Conservation (phyloP, 2,113 vertebrate species). For the Sinosuthora webbiana region DNA sequence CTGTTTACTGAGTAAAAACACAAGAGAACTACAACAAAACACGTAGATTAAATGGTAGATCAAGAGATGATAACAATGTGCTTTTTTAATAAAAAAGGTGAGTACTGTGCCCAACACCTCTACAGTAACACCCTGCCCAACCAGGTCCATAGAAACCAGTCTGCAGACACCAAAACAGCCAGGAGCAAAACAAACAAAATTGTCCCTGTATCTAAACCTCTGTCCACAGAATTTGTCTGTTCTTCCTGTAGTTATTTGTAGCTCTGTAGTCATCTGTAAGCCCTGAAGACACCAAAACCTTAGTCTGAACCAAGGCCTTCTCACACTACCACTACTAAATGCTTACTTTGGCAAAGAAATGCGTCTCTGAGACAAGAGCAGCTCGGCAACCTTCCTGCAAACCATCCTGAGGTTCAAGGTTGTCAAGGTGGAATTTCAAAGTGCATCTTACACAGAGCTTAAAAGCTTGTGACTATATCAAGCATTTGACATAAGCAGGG, state of each 20-base stretch:
- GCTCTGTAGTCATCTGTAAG: not conserved
- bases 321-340: not conserved
- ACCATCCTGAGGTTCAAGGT: not conserved
- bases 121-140: not conserved
- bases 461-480: constrained; percentile 28
- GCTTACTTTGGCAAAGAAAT: not conserved
- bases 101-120: not conserved
- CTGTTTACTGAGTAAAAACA: constrained; percentile 26
- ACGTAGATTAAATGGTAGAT: not conserved
- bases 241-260: not conserved
- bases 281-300: not conserved
- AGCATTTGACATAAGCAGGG: constrained; percentile 7
- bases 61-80: fast-evolving
- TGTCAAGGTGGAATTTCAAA: not conserved
- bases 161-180: not conserved
- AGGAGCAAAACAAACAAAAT: not conserved
- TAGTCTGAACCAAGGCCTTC: not conserved
- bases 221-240: not conserved
- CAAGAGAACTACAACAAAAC: not conserved
- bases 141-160: not conserved
- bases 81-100: not conserved
- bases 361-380: not conserved
- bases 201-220: not conserved
- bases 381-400: not conserved
- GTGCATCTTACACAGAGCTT: constrained; percentile 19